Evolutionary conservation across 2,888 invertebrate genomes (phyloP), one percentile per base, ranked within the genome.

Genomic region (Tiliacea citrago): DNA sequence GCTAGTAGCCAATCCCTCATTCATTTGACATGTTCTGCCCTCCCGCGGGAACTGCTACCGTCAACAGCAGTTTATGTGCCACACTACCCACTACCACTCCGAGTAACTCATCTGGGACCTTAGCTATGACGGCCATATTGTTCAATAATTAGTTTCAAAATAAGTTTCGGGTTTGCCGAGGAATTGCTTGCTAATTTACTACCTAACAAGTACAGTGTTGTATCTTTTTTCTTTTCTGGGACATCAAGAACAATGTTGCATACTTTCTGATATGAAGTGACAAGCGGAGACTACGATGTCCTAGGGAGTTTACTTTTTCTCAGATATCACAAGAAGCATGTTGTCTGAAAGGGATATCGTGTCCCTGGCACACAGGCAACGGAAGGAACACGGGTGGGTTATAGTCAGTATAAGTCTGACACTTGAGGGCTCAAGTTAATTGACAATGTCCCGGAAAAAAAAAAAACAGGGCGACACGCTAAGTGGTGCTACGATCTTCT

Each of bases 21-120:
- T 45, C 18, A 24, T 49, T 62, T 24, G 55, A 35, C 49, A 55
- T 42, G 42, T 72, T 12, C 47, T 21, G 72, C 12, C 21, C 9
- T 63, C 78, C 47, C 76, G 10, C 18, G 78, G 82, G 78, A 55
- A 7, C 29, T 13, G 18, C 49, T 35, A 13, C 42, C 68, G 68
- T 65, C 82, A 81, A 55, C 57, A 49, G 53, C 53, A 8, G 57
- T n/a, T 10, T n/a, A 47, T 10, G 16, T 65, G 49, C n/a, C 63
- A 61, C 74, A 35, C 10, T n/a, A 47, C 16, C 35, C 63, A 42
- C 13, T n/a, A 21, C 13, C 35, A 53, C 29, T 29, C 13, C 35
- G 45, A 35, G 51, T 12, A 18, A 42, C 49, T 53, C 76, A n/a
- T 21, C 21, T 5, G 81, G 62, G 78, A 68, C 39, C 45, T 5